Percentiles rank a stretch among this genome's conserved stretches.
phyloP scores from a whole-genome alignment of 2,888 invertebrate species.

The Amphimallon solstitiale region DNA sequence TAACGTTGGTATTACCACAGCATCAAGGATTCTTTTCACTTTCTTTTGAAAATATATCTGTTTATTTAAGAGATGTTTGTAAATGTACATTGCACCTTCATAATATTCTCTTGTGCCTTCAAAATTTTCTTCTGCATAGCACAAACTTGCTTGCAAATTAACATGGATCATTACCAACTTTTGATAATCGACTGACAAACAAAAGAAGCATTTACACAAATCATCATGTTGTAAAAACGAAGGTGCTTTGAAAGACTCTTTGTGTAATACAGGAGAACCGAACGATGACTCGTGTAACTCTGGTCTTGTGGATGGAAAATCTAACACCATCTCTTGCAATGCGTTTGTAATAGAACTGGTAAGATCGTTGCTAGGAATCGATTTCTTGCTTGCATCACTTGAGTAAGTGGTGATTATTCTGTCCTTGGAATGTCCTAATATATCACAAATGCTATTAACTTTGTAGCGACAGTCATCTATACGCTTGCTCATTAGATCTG shows the following conservation, averaged over 20 bases:
- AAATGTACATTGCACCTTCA: slow-evolving; percentile 13
- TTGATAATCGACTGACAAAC: slow-evolving; percentile 52
- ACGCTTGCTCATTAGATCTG: slow-evolving; percentile 52
- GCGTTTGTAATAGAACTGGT: slow-evolving; percentile 6
- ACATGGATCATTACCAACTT: slow-evolving; percentile 46
- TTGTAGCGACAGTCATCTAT: slow-evolving; percentile 54
- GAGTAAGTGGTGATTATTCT: neutral
- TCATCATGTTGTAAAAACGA: slow-evolving; percentile 46
- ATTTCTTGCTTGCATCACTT: neutral
- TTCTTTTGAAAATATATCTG: slow-evolving; percentile 12
- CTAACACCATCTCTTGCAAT: slow-evolving; percentile 41
- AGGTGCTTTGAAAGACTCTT: slow-evolving; percentile 47
- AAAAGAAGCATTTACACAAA: slow-evolving; percentile 52
- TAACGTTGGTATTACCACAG: slow-evolving; percentile 1
- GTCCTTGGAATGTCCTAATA: slow-evolving; percentile 46
- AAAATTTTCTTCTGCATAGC: slow-evolving; percentile 9
- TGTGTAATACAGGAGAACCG: slow-evolving; percentile 48
- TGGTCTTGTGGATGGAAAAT: slow-evolving; percentile 15
- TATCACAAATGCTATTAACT: slow-evolving; percentile 51
- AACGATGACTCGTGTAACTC: slow-evolving; percentile 9
- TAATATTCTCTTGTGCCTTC: slow-evolving; percentile 14
- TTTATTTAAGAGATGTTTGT: slow-evolving; percentile 1
- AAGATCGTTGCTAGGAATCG: neutral
- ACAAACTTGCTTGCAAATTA: slow-evolving; percentile 12
- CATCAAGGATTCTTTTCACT: neutral